Evolutionary conservation across 2,113 vertebrate species (phyloP).

Genomic region (Himantopus leucocephalus): DNA sequence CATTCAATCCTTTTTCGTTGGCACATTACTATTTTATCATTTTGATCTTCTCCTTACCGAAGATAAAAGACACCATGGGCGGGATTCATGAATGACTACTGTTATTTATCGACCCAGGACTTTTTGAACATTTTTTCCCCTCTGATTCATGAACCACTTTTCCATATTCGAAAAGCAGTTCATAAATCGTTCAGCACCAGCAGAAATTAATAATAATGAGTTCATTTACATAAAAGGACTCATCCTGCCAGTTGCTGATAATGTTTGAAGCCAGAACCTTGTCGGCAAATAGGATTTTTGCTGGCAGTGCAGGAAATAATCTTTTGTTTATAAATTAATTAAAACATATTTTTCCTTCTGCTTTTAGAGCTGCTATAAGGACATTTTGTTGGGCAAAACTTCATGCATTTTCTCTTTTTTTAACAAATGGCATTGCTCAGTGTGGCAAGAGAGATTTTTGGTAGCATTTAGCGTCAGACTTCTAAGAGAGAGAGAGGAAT

Average conservation of each 20-base stretch:
- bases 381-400: neutral
- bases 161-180: conserved; percentile 74
- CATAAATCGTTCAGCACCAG: conserved; percentile 77
- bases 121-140: conserved; percentile 76
- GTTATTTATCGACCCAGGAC: conserved; percentile 76
- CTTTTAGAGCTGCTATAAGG: neutral
- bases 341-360: conserved; percentile 5
- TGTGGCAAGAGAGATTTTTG: neutral
- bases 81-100: conserved; percentile 75
- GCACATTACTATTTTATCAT: conserved; percentile 46
- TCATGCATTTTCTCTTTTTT: neutral
- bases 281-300: conserved; percentile 50
- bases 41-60: conserved; percentile 59
- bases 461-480: neutral
- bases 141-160: conserved; percentile 79
- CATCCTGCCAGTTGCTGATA: conserved; percentile 75
- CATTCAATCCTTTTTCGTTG: conserved; percentile 26
- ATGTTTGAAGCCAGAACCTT: conserved; percentile 57
- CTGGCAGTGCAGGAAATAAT: conserved; percentile 41
- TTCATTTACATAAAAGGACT: conserved; percentile 79
- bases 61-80: conserved; percentile 73
- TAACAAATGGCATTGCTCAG: neutral
- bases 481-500: neutral
- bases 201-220: conserved; percentile 83
- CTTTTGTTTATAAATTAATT: conserved; percentile 52